These are phyloP conservation scores for Neotoxoptera formosana DNA, from an alignment of 1,140 invertebrate species.

Conservation along the genomic window DNA sequence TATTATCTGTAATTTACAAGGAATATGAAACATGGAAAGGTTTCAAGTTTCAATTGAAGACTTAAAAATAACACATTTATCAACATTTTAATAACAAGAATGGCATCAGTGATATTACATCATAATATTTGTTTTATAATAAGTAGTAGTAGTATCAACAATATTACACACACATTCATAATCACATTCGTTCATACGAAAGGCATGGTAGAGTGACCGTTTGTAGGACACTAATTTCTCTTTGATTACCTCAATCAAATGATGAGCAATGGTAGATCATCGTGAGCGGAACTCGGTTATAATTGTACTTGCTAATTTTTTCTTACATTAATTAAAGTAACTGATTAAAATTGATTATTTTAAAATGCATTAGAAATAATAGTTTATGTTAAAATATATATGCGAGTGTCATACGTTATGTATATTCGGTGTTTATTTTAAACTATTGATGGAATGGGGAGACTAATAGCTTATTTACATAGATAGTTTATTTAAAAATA, in stretches of 20 bases:
- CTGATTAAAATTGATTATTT: too few relatives aligned
- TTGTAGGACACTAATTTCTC: not conserved
- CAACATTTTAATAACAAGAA: too few relatives aligned
- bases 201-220: not conserved
- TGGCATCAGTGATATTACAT: too few relatives aligned
- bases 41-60: not conserved
- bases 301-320: not conserved
- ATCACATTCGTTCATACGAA: too few relatives aligned
- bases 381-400: too few relatives aligned
- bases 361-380: too few relatives aligned
- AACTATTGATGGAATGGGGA: not conserved
- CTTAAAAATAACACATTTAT: not conserved
- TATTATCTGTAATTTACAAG: not conserved
- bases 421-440: not conserved
- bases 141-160: not conserved
- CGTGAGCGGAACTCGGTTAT: not conserved
- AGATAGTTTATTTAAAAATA: not conserved
- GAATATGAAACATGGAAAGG: not conserved
- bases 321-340: too few relatives aligned
- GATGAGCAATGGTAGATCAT: too few relatives aligned
- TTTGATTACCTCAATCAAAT: too few relatives aligned
- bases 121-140: not conserved
- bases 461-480: too few relatives aligned
- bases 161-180: not conserved
- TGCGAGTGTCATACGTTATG: too few relatives aligned